Evolutionary conservation across 2,888 invertebrate genomes (phyloP).

Genomic region (Hyposoter didymator): DNA sequence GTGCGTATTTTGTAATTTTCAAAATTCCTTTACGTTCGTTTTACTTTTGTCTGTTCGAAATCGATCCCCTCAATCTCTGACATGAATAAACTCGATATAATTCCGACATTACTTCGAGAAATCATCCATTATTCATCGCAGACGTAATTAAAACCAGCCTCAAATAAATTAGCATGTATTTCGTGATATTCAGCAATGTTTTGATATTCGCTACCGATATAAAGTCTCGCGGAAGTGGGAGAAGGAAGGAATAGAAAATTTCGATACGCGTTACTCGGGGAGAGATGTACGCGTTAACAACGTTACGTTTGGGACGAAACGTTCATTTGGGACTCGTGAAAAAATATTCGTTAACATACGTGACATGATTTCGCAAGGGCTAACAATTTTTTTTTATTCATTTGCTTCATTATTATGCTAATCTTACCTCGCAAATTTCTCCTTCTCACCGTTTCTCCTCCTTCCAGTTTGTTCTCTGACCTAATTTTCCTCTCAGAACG

Average conservation of each 20-base stretch:
- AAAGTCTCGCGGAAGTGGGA: not conserved
- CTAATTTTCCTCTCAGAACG: conserved; percentile 47
- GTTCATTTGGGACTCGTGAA: conserved; percentile 18
- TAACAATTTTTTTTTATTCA: conserved; percentile 42
- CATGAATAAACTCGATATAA: not conserved
- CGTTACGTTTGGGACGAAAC: conserved; percentile 5
- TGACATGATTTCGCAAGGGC: conserved; percentile 38
- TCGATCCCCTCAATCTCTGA: not conserved
- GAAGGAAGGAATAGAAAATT: conserved; percentile 13
- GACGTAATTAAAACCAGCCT: conserved; percentile 30
- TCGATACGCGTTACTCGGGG: not conserved
- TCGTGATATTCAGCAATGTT: conserved; percentile 22
- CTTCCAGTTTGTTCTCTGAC: conserved; percentile 43
- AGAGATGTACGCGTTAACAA: not conserved
- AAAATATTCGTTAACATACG: conserved; percentile 12
- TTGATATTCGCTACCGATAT: conserved; percentile 1
- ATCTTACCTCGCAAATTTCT: conserved; percentile 63
- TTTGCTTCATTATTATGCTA: conserved; percentile 65
- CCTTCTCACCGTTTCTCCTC: conserved; percentile 21
- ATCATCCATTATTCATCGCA: conserved; percentile 38
- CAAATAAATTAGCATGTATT: conserved; percentile 40
- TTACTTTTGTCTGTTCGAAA: not conserved
- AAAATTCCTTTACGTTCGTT: not conserved
- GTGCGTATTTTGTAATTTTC: not conserved
- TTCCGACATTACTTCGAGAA: not conserved